Percentiles rank a stretch among this genome's conserved stretches.
These are phyloP conservation scores for Leuciscus waleckii DNA, from an alignment of 2,797 vertebrate genomes.

Conservation along the genomic window DNA sequence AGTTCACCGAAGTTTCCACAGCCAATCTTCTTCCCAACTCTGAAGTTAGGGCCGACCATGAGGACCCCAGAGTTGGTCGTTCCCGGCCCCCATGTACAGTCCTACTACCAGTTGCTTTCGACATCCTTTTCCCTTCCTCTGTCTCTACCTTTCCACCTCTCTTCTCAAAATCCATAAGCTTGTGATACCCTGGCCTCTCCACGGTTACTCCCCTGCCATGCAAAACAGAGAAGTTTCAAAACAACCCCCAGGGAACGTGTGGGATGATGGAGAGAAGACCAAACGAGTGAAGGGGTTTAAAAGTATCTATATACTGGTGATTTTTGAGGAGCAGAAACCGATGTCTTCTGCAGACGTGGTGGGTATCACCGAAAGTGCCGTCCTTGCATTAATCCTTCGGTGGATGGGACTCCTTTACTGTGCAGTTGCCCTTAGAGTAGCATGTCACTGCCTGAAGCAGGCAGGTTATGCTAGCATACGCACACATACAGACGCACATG, in stretches of 20 bases:
- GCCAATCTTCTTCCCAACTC: slow-evolving; percentile 98
- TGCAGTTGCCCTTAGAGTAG: slow-evolving; percentile 69
- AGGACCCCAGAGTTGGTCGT: slow-evolving; percentile 95
- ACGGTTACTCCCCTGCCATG: slow-evolving; percentile 97
- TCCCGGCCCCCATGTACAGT: slow-evolving; percentile 86
- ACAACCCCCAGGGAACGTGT: slow-evolving; percentile 71
- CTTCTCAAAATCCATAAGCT: slow-evolving; percentile 99
- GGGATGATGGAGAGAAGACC: slow-evolving; percentile 60
- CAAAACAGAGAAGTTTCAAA: slow-evolving; percentile 88
- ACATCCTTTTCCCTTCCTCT: slow-evolving; percentile 97
- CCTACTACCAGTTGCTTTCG: slow-evolving; percentile 88
- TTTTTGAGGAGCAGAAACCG: slow-evolving; percentile 32
- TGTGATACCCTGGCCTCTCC: slow-evolving; percentile 99
- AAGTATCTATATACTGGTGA: slow-evolving; percentile 58
- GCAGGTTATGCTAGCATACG: slow-evolving; percentile 74
- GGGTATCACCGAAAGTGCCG: slow-evolving; percentile 24
- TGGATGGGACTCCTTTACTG: slow-evolving; percentile 57
- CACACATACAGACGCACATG: slow-evolving; percentile 67
- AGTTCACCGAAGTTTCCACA: slow-evolving; percentile 99
- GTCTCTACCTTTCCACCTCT: slow-evolving; percentile 97
- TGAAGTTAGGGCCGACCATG: slow-evolving; percentile 99
- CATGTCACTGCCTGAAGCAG: slow-evolving; percentile 70
- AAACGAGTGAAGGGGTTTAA: slow-evolving; percentile 67
- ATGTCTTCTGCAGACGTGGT: slow-evolving; percentile 25
- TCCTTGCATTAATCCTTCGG: slow-evolving; percentile 62